Evolutionary conservation across 2,888 invertebrate species (phyloP).

Genomic region (Labia minor): DNA sequence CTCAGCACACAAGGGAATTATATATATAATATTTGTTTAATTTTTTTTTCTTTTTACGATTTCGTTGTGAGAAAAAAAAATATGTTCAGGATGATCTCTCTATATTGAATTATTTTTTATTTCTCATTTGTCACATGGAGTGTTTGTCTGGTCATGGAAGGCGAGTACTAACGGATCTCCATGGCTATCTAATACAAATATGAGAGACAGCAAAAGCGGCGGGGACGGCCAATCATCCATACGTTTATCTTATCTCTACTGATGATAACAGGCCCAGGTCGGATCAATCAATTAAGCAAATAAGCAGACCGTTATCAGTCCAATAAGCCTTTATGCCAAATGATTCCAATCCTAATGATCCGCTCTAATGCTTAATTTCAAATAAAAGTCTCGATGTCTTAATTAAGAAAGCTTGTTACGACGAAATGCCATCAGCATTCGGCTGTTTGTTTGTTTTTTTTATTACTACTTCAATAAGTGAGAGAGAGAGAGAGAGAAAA

Average conservation of each 20-base stretch:
- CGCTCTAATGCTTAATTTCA: not conserved
- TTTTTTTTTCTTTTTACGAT: no score
- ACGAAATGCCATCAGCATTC: not conserved
- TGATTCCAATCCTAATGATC: not conserved
- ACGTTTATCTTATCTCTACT: not conserved
- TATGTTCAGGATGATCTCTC: no score
- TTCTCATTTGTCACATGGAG: no score
- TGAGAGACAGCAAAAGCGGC: not conserved
- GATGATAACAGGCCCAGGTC: not conserved
- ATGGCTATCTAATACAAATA: not conserved
- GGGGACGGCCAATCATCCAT: not conserved
- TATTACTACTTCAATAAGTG: no score
- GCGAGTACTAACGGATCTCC: no score
- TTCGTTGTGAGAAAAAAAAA: no score
- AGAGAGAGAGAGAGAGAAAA: no score
- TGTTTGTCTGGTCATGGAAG: no score
- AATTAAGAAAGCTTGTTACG: not conserved
- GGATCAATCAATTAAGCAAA: constrained; percentile 7
- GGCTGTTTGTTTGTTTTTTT: no score
- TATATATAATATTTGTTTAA: no score
- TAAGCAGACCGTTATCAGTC: not conserved
- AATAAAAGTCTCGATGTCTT: not conserved
- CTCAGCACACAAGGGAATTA: no score
- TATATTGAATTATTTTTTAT: no score
- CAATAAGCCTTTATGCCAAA: constrained; percentile 13